Evolutionary conservation across 2,888 invertebrate species (phyloP), one percentile per base, ranked within the genome.

Genomic region (Argynnis bischoffii): DNA sequence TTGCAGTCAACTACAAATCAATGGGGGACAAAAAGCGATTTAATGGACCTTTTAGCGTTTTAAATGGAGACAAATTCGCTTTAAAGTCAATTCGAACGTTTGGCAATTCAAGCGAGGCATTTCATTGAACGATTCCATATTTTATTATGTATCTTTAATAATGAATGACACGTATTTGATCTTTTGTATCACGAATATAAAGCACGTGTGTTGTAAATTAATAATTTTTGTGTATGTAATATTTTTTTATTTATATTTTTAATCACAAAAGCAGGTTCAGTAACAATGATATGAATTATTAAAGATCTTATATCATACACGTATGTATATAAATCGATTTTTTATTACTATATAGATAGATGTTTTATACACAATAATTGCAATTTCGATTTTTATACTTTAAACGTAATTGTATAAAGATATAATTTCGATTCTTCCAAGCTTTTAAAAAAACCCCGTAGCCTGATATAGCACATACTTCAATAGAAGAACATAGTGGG

Each of bases 21-120:
- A 86, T 84, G 80, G 79, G 68, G 75, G 79, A 91, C 88, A 91
- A 91, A 85, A 81, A 81, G 73, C 77, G 57, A 79, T 84, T 84
- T 88, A 88, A 89, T 90, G 80, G 88, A 81, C 85, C 86, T 81
- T 85, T 88, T 87, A 89, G 85, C 80, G 83, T 83, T 88, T 83
- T 81, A 86, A 84, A 85, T 83, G 83, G 83, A 88, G 89, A 90
- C 90, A 89, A 91, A 90, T 90, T 90, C 82, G 77, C 82, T 86
- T 87, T 86, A 84, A 87, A 82, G 82, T 76, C 85, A 84, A 87
- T 84, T 84, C 78, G 76, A 81, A 77, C 74, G 75, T 78, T 81
- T 79, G 77, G 78, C 71, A 79, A 73, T 76, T 73, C 74, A 76
- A 77, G 73, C 78, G 78, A 80, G 77, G 79, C 79, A 82, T 84